Conservation (phyloP, 2,888 invertebrate species). For the Ectropis crepuscularia region DNA sequence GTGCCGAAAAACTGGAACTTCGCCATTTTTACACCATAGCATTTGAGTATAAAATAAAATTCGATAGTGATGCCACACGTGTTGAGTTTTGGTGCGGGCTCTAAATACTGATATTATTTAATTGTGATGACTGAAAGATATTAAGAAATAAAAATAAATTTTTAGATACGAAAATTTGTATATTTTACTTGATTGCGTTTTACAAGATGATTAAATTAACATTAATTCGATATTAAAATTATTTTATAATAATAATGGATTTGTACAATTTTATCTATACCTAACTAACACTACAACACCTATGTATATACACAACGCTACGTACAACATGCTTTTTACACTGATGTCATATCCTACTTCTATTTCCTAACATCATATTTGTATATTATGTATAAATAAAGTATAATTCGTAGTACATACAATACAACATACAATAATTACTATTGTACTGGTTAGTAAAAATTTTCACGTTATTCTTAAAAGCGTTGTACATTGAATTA, state of each 20-base stretch:
- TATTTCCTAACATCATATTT: slow-evolving; percentile 50
- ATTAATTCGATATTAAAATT: slow-evolving; percentile 78
- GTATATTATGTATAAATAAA: slow-evolving; percentile 62
- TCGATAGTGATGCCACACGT: too few species aligned
- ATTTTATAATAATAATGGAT: slow-evolving; percentile 78
- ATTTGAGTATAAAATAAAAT: too few species aligned
- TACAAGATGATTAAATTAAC: slow-evolving; percentile 83
- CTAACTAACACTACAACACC: slow-evolving; percentile 78
- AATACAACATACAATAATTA: slow-evolving; percentile 46
- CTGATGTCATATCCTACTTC: slow-evolving; percentile 67
- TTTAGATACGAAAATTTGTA: slow-evolving; percentile 80
- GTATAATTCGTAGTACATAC: slow-evolving; percentile 60
- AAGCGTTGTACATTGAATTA: slow-evolving; percentile 13
- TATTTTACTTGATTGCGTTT: slow-evolving; percentile 84
- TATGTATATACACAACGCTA: slow-evolving; percentile 81
- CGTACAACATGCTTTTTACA: slow-evolving; percentile 82
- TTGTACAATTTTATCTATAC: slow-evolving; percentile 83
- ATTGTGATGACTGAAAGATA: slow-evolving; percentile 9
- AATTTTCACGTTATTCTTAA: slow-evolving; percentile 26
- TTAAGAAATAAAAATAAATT: slow-evolving; percentile 47
- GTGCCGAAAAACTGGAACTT: too few species aligned
- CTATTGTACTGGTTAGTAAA: slow-evolving; percentile 52
- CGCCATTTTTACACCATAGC: too few species aligned
- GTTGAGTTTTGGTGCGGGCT: not conserved
- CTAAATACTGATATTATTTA: slow-evolving; percentile 10